Conservation (phyloP, 1,140 invertebrate species). For the Hestina assimilis region DNA sequence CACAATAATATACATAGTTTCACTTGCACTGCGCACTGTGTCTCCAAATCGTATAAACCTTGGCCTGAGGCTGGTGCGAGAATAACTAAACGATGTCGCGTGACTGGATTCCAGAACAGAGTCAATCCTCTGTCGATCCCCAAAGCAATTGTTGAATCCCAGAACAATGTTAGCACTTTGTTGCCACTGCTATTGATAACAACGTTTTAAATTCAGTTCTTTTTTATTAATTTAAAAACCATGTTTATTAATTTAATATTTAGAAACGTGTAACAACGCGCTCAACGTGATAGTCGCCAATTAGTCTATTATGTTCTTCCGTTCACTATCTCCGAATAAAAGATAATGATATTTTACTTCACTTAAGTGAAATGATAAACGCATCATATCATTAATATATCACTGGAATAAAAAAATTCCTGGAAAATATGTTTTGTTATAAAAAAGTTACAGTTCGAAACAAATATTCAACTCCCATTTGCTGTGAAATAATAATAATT, state of each 20-base stretch:
- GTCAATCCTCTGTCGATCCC: constrained; percentile 23
- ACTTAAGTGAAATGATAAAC: no score
- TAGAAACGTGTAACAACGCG: no score
- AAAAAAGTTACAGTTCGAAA: background rate
- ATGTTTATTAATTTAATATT: background rate
- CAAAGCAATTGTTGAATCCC: constrained; percentile 27
- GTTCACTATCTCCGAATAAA: no score
- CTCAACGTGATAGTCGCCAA: no score
- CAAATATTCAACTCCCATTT: background rate
- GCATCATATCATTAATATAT: no score
- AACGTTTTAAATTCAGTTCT: background rate
- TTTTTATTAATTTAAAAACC: background rate
- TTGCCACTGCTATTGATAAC: constrained; percentile 6
- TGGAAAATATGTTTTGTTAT: no score
- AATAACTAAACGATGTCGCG: constrained; percentile 36
- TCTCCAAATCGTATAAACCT: constrained; percentile 32
- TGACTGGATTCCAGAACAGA: constrained; percentile 28
- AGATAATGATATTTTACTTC: no score
- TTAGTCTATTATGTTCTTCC: no score
- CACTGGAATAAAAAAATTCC: no score
- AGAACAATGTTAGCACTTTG: constrained; percentile 15
- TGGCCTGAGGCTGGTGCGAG: constrained; percentile 27
- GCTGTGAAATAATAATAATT: constrained; percentile 32
- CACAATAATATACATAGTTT: background rate
- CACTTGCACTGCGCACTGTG: constrained; percentile 7